Base-by-base conservation (phyloP, 2,888 invertebrate species). In the Amorpha juglandis region DNA sequence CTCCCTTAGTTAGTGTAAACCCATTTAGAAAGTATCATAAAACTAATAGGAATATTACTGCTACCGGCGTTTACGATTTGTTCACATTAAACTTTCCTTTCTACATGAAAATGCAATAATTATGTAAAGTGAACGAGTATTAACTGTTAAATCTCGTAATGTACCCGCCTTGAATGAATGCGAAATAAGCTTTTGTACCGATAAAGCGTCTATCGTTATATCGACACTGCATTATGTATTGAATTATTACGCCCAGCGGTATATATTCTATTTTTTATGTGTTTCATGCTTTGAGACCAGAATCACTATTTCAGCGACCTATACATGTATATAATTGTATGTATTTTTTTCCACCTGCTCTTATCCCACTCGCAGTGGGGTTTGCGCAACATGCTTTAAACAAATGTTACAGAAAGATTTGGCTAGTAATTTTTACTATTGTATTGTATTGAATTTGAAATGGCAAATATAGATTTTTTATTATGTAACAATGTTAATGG, bases 31-130 rank as follows among this genome's bases (percentile, higher is more conserved):
- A 84, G 80, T 78, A 68, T 70, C 76, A 75, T 74, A 76, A 74
- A 74, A 71, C 68, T 71, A 66, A 64, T 63, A 52, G 69, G 66
- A 72, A 65, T 74, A 73, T 75, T 74, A 73, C 55, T 48, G 53
- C 47, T 78, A 75, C 71, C 71, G 74, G 69, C 74, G 70, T 74
- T 76, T 73, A 79, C 53, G 78, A 78, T 79, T 78, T 72, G 78
- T 81, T 78, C 75, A 75, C 74, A 74, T 52, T 62, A 70, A 69
- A 73, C 72, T 71, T 75, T 72, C 78, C 78, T 81, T 83, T 83
- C 79, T 79, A 79, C 81, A 83, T 81, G 78, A 81, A 83, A 81
- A 78, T 82, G 80, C 82, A 82, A 80, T 80, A 80, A 86, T 86
- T 83, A 86, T 85, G 84, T 78, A 79, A 84, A 84, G 74, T 75